A percentile compares a stretch with the other conserved stretches of the same genome.
Evolutionary conservation across 2,113 vertebrate species (phyloP).

Genomic region (Lipophrys pholis): DNA sequence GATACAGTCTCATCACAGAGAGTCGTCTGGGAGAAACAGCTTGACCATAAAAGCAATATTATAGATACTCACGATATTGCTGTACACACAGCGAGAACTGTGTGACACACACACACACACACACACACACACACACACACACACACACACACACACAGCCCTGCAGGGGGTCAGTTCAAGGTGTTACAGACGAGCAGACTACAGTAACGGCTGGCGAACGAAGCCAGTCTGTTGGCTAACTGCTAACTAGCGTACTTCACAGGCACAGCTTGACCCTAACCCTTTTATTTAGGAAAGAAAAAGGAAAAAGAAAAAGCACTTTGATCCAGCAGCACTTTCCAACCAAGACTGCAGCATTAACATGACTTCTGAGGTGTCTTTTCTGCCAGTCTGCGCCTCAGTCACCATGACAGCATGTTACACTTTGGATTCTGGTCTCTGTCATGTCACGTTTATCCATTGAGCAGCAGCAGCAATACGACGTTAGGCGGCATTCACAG

Average conservation of each 20-base stretch:
- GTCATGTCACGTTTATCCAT: no score
- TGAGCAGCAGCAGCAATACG: neutral
- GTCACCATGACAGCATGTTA: no score
- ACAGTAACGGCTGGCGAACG: slow-evolving; percentile 70
- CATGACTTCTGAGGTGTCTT: slow-evolving; percentile 37
- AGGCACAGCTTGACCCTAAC: slow-evolving; percentile 59
- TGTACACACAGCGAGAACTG: no score
- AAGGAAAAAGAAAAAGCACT: slow-evolving; percentile 39
- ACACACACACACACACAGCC: slow-evolving; percentile 27
- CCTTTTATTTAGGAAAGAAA: no score
- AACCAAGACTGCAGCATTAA: slow-evolving; percentile 43
- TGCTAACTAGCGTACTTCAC: slow-evolving; percentile 71
- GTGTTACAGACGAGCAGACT: slow-evolving; percentile 66
- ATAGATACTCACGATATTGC: no score
- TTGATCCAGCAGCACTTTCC: slow-evolving; percentile 48
- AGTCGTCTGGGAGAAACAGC: no score
- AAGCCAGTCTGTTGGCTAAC: slow-evolving; percentile 65
- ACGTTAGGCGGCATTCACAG: neutral
- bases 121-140: slow-evolving; percentile 1
- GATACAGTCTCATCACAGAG: no score
- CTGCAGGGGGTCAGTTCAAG: slow-evolving; percentile 69
- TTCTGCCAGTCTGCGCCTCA: no score
- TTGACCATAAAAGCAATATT: no score
- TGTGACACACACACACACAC: no score
- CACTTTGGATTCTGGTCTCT: no score